Evolutionary conservation across 37 sponge, comb jelly and placozoan species (phyloP).

Genomic region (Corticium candelabrum): DNA sequence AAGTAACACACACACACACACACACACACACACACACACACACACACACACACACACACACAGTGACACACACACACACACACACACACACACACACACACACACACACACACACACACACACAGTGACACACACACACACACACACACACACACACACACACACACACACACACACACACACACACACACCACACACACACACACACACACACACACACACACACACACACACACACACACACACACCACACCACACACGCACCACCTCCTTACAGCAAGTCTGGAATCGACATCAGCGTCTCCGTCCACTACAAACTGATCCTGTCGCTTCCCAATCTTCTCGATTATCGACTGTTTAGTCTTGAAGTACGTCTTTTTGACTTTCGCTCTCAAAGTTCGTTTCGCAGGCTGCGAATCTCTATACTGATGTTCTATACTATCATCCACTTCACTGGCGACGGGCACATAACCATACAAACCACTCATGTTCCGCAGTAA

Average conservation of each 20-base stretch:
- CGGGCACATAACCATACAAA: too few relatives aligned
- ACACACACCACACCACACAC: too few relatives aligned
- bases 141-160: background rate
- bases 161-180: slow-evolving; percentile 9
- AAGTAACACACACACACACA: slow-evolving; percentile 16
- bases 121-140: background rate
- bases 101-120: background rate
- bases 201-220: background rate
- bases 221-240: background rate
- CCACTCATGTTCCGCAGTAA: too few relatives aligned
- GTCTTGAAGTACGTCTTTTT: slow-evolving; percentile 76
- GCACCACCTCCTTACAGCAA: background rate
- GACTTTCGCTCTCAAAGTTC: slow-evolving; percentile 60
- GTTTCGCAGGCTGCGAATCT: too few relatives aligned
- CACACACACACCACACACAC: too few relatives aligned
- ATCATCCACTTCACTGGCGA: too few relatives aligned
- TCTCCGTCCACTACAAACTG: slow-evolving; percentile 70
- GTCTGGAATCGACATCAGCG: slow-evolving; percentile 42
- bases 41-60: slow-evolving; percentile 18
- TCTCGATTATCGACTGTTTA: slow-evolving; percentile 65
- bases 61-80: too few relatives aligned
- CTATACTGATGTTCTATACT: too few relatives aligned
- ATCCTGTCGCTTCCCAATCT: slow-evolving; percentile 63
- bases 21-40: slow-evolving; percentile 34
- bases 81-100: too few relatives aligned